Base-by-base conservation (phyloP, 2,797 vertebrate genomes). In the Ibycter americanus region DNA sequence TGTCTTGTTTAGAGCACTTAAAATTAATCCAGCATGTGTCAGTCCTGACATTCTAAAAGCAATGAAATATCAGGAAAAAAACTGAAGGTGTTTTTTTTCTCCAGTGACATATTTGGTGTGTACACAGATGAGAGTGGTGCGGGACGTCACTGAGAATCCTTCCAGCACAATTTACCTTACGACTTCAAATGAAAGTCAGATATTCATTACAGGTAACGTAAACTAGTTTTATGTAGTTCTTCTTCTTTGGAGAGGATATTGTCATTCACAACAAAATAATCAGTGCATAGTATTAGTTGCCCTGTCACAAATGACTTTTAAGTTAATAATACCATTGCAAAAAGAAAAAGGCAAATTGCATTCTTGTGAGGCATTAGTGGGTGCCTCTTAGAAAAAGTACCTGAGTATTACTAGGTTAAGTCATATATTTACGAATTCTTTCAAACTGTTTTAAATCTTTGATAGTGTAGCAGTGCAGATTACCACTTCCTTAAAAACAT, bases 101-200 rank as follows among this genome's bases (percentile, higher is more conserved):
- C 21, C 89, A 98, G 98, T 98, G 98, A 97, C 97, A 5, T 99
- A 99, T 96, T 95, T 99, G 90, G 98, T 99, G 83, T 99, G 99
- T 96, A 99, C 99, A 80, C 99, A 99, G 94, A 99, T 99, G 99
- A 98, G 99, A 89, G 98, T 99, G 87, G 98, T 99, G 90, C 97
- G 97, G n/a, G 98, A 98, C 81, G 84, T 94, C 26, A 42, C 54
- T 32, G 98, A 96, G 46, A 93, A 97, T 79, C 93, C 96, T n/a
- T 83, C 97, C 93, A 97, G 61, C 51, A 82, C 95, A 34, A 44
- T 97, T n/a, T 99, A 99, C 90, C 98, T 99, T 92, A 99, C 99
- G 0, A 99, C 99, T 95, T 99, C 99, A 97, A 98, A 98, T 71
- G 99, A 99, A 97, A 99, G 99, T 16, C 98, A 99, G 73, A 97